Base-by-base conservation (phyloP, 1,140 invertebrate species). In the Neodiprion virginianus region DNA sequence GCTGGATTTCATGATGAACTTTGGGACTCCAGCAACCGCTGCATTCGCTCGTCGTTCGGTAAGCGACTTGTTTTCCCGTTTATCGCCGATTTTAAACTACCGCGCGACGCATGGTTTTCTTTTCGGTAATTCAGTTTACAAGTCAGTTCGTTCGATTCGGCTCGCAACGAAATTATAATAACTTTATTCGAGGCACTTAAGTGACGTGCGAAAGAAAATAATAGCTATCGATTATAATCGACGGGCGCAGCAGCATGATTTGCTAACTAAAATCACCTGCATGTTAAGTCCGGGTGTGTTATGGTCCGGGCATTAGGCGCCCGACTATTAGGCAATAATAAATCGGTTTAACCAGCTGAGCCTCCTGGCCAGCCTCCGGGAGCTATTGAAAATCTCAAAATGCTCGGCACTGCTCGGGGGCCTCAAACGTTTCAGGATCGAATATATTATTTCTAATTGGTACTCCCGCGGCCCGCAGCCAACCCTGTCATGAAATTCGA, bases 1-100 rank as follows among this genome's bases (percentile, higher is more conserved):
- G 82, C 82, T 84, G 85, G 82, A 87, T 87, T 84, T 83, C 80
- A 80, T 82, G 85, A 87, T 87, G 85, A 88, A 88, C 87, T 87
- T 88, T 88, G 86, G 85, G 85, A 88, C 84, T 85, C 83, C 79
- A 87, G 83, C 28, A 40, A 3, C 28, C 28, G 28, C 28, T 40
- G 28, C 28, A 40, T 40, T 40, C 28, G 28, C 28, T 40, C 28
- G 28, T 40, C 53, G 53, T 61, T 61, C 7, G 11, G n/a, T 61
- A 14, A 17, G 53, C 53, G n/a, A 61, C 5, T 66, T n/a, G 50
- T 67, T 49, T 69, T 10, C 14, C 50, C 53, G 71, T 47, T 74
- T 68, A 7, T 17, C 67, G 17, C 17, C 8, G 47, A 49, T 49
- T 21, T 49, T 14, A 5, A 14, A 21, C 21, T 69, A 12, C 48